Evolutionary conservation across 2,113 vertebrate species (phyloP), one percentile per base, ranked within the genome.

Genomic region (Ctenodactylus gundi): DNA sequence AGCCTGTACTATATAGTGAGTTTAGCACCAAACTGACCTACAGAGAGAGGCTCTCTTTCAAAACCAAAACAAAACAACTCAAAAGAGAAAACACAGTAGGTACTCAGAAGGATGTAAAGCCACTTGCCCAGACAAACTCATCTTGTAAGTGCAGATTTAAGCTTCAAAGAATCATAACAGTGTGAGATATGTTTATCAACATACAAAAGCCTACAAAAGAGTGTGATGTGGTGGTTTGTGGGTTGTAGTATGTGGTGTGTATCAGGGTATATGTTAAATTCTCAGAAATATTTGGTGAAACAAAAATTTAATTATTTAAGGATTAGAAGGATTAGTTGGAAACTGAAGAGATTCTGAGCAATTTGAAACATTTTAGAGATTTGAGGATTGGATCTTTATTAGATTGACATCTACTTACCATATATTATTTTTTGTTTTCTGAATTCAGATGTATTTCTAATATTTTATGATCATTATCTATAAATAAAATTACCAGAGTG

Each of bases 281-380:
- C 76, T 68, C 51, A 49, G 68, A 90, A 93, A 67, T 92, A 46
- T 29, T 92, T 92, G 46, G 90, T 75, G 57, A 95, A 88, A 70
- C 8, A 70, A 44, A 76, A 23, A 53, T 93, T 87, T 87, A 81
- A 93, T 88, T 94, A 87, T 68, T 80, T 29, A 34, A 92, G 46
- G 70, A 87, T 93, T 95, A 55, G 31, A 76, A 88, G 39, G 41
- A 85, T 76, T 82, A 76, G 58, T 55, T 65, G 34, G 58, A 91
- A 94, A 85, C 51, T 85, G 29, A 4, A 44, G 53, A 93, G 64
- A 90, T 93, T 88, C 65, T 90, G 31, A 88, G 36, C 92, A 87
- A 65, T 91, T 76, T 81, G 77, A 95, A 93, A 64, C 58, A 94
- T 55, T 77, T 87, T 65, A 60, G 78, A 96, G 64, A 93, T 85